phyloP scores from a whole-genome alignment of 2,797 vertebrate genomes.

The Sebastes melanostomus region DNA sequence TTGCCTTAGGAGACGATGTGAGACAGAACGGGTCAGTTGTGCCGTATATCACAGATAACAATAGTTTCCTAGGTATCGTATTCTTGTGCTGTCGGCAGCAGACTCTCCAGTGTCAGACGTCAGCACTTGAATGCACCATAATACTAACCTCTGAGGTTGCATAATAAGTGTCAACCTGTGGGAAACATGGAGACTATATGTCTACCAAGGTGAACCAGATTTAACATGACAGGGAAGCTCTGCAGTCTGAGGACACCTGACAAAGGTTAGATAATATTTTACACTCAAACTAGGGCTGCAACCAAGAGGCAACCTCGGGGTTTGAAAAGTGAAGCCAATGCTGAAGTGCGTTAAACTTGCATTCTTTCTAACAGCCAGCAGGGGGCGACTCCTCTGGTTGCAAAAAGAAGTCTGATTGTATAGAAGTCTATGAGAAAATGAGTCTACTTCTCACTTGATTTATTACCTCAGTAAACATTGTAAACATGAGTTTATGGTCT shows the following conservation, averaged over 20 bases:
- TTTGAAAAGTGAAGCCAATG: no score
- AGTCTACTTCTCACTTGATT: no score
- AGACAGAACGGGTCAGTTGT: neutral
- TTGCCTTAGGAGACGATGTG: neutral
- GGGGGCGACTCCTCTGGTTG: no score
- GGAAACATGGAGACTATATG: neutral
- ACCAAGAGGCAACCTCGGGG: no score
- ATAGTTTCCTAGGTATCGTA: neutral
- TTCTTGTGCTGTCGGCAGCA: neutral
- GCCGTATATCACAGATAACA: neutral
- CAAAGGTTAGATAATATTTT: neutral
- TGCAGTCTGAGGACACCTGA: neutral
- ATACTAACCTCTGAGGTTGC: neutral
- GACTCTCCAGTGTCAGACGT: neutral
- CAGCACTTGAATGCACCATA: neutral
- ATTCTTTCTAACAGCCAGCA: no score
- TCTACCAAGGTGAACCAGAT: neutral
- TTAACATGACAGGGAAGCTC: neutral
- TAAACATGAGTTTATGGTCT: no score
- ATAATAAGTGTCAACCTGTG: neutral
- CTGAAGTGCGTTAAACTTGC: no score
- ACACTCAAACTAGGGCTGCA: neutral
- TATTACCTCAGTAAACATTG: no score
- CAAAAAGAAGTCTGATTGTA: no score
- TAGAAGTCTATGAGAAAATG: no score